phyloP scores from a whole-genome alignment of 2,113 vertebrate genomes.

The Hirundichthys speculiger region DNA sequence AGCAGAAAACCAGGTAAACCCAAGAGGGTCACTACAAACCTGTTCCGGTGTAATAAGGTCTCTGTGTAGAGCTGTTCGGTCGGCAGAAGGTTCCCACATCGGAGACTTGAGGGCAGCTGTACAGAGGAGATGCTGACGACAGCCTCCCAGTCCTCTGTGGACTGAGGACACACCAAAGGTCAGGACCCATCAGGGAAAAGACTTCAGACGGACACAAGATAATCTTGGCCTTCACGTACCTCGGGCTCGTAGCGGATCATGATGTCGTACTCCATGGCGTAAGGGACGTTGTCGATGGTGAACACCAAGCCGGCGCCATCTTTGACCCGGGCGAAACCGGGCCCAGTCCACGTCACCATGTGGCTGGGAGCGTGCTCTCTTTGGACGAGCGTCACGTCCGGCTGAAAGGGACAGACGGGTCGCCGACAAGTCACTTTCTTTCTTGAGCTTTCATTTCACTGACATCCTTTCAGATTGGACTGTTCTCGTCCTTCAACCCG shows the following conservation, averaged over 20 bases:
- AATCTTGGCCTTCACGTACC: slow-evolving; percentile 71
- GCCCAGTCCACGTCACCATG: slow-evolving; percentile 85
- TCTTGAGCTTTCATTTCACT: neutral
- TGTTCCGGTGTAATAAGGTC: slow-evolving; percentile 80
- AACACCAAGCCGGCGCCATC: slow-evolving; percentile 88
- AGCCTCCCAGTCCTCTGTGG: slow-evolving; percentile 89
- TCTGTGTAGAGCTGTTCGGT: slow-evolving; percentile 87
- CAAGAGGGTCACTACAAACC: no score
- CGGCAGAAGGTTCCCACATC: slow-evolving; percentile 87
- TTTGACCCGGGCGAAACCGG: slow-evolving; percentile 83
- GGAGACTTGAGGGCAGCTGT: slow-evolving; percentile 82
- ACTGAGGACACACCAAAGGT: slow-evolving; percentile 71
- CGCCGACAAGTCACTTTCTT: neutral
- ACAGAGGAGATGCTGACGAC: slow-evolving; percentile 83
- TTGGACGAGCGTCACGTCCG: slow-evolving; percentile 75
- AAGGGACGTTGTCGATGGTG: slow-evolving; percentile 81
- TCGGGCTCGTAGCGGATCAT: slow-evolving; percentile 87
- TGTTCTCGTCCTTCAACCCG: no score
- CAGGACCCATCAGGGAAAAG: no score
- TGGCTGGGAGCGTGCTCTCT: slow-evolving; percentile 66
- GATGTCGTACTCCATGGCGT: slow-evolving; percentile 89
- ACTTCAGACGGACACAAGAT: no score
- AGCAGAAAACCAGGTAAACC: no score
- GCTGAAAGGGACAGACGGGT: slow-evolving; percentile 63
- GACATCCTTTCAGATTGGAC: neutral